Base-by-base conservation (phyloP, 2,888 invertebrate genomes). In the Plagodis pulveraria region DNA sequence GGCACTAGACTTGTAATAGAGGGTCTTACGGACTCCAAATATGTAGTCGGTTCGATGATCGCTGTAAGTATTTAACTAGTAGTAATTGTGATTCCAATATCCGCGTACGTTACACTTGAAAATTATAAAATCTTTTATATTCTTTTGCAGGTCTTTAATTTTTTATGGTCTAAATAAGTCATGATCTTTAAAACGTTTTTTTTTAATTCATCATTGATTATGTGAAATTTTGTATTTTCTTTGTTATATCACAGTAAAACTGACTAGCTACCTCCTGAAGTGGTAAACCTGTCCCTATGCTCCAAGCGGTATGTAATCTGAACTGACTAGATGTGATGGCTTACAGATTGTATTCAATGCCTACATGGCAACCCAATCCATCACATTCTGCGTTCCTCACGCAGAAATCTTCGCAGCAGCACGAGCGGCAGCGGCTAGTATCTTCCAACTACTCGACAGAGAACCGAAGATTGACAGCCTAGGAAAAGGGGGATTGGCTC, bases 371-470 rank as follows among this genome's bases (percentile, higher is more conserved):
- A 96, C 96, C 0, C 96, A 96, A 79, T 96, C 96, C 43, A 93
- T 96, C 69, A 96, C 96, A 0, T 93, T 96, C 63, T 94, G 96
- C 50, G 95, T 96, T 6, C 96, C 96, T 0, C 96, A 96, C 73
- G 86, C 95, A n/a, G 96, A 97, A 72, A 94, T 96, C 0, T 96
- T 97, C 75, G 94, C 95, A 0, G 91, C 94, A 0, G 97, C 96
- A 0, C 91, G 94, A 2, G 96, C 95, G 0, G 96, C 97, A 0
- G 97, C 97, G 0, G 94, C 94, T 9, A 94, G 94, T 56, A 94
- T 98, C 22, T 98, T 95, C 77, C 87, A 94, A 42, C 93, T 97
- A n/a, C 94, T 98, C 44, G 96, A 97, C 68, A 93, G 95, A 54
- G 82, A 92, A 59, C 96, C 97, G 0, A 80, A 85, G 36, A 97